phyloP scores from a whole-genome alignment of 1,140 invertebrate species.

The Campoletis sonorensis region DNA sequence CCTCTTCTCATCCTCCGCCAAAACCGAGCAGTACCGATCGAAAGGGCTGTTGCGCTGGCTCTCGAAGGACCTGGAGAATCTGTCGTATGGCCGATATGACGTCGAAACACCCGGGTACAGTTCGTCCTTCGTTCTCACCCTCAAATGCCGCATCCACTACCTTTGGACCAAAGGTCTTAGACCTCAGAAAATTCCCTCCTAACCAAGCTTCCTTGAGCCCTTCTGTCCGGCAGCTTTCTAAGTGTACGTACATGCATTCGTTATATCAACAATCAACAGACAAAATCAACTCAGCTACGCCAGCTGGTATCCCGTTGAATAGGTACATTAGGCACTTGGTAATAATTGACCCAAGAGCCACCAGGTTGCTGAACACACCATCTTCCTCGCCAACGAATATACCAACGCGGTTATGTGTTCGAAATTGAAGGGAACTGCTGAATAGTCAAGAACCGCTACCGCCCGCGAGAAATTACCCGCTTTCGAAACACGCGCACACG shows the following conservation, averaged over 20 bases:
- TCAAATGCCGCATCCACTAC: not conserved
- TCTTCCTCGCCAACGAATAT: not conserved
- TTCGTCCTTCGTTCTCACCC: not conserved
- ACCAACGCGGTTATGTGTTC: not conserved
- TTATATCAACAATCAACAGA: slow-evolving; percentile 36
- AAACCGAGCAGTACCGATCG: not conserved
- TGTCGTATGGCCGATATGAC: slow-evolving; percentile 41
- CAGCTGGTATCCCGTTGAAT: slow-evolving; percentile 52
- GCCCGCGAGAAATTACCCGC: slow-evolving; percentile 32
- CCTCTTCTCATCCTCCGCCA: not conserved
- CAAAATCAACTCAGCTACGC: slow-evolving; percentile 55
- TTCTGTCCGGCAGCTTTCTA: not conserved
- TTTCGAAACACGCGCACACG: slow-evolving; percentile 12
- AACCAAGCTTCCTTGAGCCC: not conserved
- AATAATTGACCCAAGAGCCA: slow-evolving; percentile 63
- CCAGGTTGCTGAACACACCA: slow-evolving; percentile 50
- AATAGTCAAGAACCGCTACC: slow-evolving; percentile 12
- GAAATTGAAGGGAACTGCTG: slow-evolving; percentile 34
- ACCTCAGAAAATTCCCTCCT: not conserved
- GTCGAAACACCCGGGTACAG: slow-evolving; percentile 1
- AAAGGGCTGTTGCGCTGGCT: slow-evolving; percentile 30
- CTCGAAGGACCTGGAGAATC: slow-evolving; percentile 41
- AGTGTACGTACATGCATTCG: not conserved
- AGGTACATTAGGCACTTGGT: slow-evolving; percentile 59
- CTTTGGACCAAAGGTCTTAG: not conserved